These are phyloP conservation scores for Globodera ellingtonae DNA, from an alignment of 1,140 invertebrate species.

Conservation along the genomic window DNA sequence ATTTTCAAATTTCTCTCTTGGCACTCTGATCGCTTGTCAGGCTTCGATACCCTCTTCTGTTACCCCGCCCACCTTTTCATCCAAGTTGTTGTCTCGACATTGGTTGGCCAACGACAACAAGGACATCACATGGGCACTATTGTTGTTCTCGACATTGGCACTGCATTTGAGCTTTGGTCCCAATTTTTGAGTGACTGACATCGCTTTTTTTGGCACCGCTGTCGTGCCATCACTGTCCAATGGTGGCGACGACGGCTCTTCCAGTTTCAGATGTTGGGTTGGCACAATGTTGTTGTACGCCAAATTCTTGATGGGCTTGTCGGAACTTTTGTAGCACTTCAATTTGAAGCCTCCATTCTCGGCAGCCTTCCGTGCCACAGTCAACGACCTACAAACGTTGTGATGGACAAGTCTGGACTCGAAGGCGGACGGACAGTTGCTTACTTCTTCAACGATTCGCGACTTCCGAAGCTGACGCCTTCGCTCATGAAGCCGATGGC, in stretches of 20 bases:
- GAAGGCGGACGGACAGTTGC: neutral
- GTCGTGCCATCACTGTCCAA: neutral
- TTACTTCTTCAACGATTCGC: constrained; percentile 52
- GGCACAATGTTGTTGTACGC: constrained; percentile 6
- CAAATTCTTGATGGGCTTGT: constrained; percentile 12
- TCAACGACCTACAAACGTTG: constrained; percentile 37
- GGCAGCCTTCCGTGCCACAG: constrained; percentile 48
- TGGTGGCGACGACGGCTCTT: neutral
- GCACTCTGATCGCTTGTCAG: no score
- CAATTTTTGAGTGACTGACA: constrained; percentile 3
- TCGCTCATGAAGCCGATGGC: constrained; percentile 41
- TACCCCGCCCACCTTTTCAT: neutral
- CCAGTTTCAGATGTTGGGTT: constrained; percentile 17
- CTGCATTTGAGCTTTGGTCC: constrained; percentile 17
- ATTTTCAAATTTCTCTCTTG: no score
- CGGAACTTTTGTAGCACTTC: constrained; percentile 55
- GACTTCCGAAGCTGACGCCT: constrained; percentile 46
- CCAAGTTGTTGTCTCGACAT: constrained; percentile 9
- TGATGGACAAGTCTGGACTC: neutral
- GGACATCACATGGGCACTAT: constrained; percentile 37
- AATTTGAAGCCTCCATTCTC: constrained; percentile 57
- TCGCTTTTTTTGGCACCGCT: constrained; percentile 1
- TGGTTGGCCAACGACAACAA: constrained; percentile 42
- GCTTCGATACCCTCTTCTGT: neutral
- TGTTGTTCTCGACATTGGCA: constrained; percentile 22